Evolutionary conservation across 2,113 vertebrate genomes (phyloP).

Genomic region (Oxyruncus cristatus): DNA sequence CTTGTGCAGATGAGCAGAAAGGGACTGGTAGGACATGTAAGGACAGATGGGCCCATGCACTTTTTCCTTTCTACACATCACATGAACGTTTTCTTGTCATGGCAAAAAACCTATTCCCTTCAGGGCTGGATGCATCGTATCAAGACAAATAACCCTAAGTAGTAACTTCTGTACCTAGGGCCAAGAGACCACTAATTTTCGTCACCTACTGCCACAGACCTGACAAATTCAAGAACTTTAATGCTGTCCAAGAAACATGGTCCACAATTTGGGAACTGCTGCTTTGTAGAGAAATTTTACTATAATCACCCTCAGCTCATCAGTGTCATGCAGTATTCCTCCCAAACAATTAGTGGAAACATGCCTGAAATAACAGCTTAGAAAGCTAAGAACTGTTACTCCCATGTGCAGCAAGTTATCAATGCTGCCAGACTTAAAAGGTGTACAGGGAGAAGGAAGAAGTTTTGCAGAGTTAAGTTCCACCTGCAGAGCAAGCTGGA

Average conservation of each 20-base stretch:
- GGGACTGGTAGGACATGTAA: not conserved
- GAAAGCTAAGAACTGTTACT: not conserved
- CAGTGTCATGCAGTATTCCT: not conserved
- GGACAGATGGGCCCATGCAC: not conserved
- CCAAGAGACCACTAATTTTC: not conserved
- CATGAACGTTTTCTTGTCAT: not conserved
- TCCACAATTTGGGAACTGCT: not conserved
- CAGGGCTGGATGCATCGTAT: not conserved
- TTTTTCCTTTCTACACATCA: accelerated
- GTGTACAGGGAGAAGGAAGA: not conserved
- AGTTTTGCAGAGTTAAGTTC: not conserved
- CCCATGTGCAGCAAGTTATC: not conserved
- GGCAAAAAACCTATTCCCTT: not conserved
- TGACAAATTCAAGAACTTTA: not conserved
- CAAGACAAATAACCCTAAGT: not conserved
- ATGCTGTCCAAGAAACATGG: not conserved
- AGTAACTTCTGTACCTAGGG: not conserved
- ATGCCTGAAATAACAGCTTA: not conserved
- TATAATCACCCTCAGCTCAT: not conserved
- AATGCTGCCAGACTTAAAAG: not conserved
- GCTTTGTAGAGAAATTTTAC: not conserved
- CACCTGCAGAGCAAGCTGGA: not conserved
- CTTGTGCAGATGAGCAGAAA: not conserved
- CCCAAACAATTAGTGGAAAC: not conserved
- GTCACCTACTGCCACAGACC: not conserved